phyloP scores from a whole-genome alignment of 1,140 invertebrate genomes.

The Orchesella cincta region DNA sequence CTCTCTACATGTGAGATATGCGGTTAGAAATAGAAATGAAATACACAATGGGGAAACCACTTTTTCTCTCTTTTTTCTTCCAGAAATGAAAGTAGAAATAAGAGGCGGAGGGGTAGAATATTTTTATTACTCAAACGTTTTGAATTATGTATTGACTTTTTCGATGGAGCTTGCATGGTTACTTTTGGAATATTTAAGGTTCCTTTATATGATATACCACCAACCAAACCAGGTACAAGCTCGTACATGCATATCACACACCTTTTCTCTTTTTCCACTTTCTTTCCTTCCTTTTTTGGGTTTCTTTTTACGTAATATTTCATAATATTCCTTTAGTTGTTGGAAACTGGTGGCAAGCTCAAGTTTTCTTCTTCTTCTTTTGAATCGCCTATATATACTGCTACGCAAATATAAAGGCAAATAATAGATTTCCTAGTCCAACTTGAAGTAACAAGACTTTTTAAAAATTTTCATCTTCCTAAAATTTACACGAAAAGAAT shows the following conservation, averaged over 20 bases:
- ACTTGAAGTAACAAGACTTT: too few species aligned
- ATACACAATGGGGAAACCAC: neutral
- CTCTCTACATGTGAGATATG: neutral
- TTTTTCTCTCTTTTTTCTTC: slow-evolving; percentile 6
- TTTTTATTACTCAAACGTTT: slow-evolving; percentile 40
- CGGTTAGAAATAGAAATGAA: neutral
- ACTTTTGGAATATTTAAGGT: slow-evolving; percentile 10
- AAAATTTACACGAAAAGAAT: too few species aligned
- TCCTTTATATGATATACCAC: neutral
- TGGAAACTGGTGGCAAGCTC: neutral
- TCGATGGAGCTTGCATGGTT: neutral
- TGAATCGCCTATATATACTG: neutral
- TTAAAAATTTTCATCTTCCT: too few species aligned
- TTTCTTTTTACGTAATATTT: too few species aligned
- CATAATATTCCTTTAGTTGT: too few species aligned
- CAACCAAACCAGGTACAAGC: too few species aligned
- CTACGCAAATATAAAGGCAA: too few species aligned
- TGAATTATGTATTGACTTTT: slow-evolving; percentile 48
- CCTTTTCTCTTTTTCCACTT: too few species aligned
- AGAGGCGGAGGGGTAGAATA: slow-evolving; percentile 27
- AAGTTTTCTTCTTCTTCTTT: neutral
- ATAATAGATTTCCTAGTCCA: too few species aligned
- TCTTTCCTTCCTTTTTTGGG: too few species aligned
- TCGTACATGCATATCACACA: too few species aligned
- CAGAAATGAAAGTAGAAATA: neutral